Percentiles rank a stretch among this genome's conserved stretches.
Evolutionary conservation across 2,113 vertebrate genomes (phyloP).

Genomic region (Rhadina sibilatrix): DNA sequence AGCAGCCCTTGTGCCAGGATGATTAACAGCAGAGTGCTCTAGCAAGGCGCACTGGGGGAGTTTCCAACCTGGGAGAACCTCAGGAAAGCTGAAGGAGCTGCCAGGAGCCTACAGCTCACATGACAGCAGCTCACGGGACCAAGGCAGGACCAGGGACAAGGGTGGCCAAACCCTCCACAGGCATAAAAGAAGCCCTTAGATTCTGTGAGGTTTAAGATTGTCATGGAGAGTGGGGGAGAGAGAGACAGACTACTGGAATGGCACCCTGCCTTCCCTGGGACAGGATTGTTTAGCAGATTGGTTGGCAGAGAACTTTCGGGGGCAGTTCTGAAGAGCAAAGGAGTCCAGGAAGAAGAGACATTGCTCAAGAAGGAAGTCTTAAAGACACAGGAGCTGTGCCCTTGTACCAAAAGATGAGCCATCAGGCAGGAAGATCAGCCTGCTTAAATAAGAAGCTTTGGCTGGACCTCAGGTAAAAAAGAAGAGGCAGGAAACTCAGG

Average conservation of each 20-base stretch:
- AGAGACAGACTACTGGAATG: neutral
- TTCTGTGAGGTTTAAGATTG: neutral
- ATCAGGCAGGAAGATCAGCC: neutral
- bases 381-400: neutral
- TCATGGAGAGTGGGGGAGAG: neutral
- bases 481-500: neutral
- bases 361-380: neutral
- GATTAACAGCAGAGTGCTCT: neutral
- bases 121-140: fast-evolving
- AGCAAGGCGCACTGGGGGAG: no score
- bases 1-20: neutral
- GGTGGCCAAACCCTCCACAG: neutral
- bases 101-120: neutral
- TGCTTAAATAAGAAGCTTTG: neutral
- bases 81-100: neutral
- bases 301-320: neutral
- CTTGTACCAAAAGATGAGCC: neutral
- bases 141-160: neutral
- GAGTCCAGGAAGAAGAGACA: neutral
- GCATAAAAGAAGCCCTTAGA: neutral
- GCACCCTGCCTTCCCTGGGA: neutral
- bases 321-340: neutral
- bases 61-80: neutral
- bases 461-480: neutral
- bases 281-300: neutral